Percentiles rank a stretch among this genome's conserved stretches.
Evolutionary conservation across 2,113 vertebrate genomes (phyloP).

Genomic region (Isichthys henryi): DNA sequence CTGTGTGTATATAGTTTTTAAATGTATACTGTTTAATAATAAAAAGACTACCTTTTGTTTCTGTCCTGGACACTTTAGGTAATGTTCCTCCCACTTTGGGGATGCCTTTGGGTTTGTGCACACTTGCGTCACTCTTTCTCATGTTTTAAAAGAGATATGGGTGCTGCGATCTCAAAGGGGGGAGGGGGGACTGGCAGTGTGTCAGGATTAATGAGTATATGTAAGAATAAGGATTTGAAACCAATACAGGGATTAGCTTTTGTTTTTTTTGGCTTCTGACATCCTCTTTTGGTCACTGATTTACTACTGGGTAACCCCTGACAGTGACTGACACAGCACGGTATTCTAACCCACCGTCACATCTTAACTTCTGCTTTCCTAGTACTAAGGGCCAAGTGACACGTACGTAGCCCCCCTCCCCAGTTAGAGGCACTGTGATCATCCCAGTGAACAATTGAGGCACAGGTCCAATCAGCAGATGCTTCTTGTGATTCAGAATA

Average conservation of each 20-base stretch:
- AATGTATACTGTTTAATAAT: constrained; percentile 23
- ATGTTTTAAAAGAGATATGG: not conserved
- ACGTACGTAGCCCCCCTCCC: too few relatives aligned
- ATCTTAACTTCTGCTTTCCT: not conserved
- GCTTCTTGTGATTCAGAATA: not conserved
- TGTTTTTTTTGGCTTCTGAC: not conserved
- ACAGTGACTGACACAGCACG: not conserved
- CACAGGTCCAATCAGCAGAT: too few relatives aligned
- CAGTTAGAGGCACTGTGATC: too few relatives aligned
- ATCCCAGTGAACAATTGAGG: too few relatives aligned
- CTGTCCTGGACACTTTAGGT: not conserved
- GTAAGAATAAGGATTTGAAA: not conserved
- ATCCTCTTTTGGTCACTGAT: not conserved
- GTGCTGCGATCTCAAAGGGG: not conserved
- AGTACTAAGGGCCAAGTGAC: not conserved
- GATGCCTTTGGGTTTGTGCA: not conserved
- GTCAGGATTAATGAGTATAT: not conserved
- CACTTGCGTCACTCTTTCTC: not conserved
- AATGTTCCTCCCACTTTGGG: not conserved
- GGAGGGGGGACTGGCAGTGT: not conserved
- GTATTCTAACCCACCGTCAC: not conserved
- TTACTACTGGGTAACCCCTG: not conserved
- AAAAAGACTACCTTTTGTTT: not conserved
- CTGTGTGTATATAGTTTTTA: constrained; percentile 29
- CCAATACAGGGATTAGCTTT: not conserved